phyloP scores from a whole-genome alignment of 2,888 invertebrate genomes.

The Hydrotaea cyrtoneurina region DNA sequence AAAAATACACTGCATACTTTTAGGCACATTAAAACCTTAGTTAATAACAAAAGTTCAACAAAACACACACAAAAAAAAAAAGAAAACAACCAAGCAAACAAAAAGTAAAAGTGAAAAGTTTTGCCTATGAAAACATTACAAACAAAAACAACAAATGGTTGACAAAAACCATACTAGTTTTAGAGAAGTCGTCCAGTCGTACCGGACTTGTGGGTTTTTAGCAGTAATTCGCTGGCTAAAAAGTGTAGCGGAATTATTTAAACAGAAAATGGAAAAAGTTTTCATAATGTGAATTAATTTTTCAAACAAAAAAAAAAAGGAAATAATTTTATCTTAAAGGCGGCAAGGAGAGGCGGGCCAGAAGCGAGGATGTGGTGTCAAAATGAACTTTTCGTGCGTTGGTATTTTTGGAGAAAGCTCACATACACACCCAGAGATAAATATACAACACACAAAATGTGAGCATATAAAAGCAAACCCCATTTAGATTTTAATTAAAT shows the following conservation, averaged over 20 bases:
- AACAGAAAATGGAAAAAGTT: slow-evolving; percentile 7
- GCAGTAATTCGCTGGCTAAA: background rate
- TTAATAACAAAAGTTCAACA: slow-evolving; percentile 3
- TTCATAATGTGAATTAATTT: background rate
- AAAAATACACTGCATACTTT: background rate
- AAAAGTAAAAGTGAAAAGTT: background rate
- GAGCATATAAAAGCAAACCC: background rate
- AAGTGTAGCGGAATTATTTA: slow-evolving; percentile 6
- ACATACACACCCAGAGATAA: too few relatives aligned
- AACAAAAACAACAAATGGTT: background rate
- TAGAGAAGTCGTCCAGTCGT: background rate
- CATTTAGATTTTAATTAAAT: slow-evolving; percentile 63
- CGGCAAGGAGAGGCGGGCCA: background rate
- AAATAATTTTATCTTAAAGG: background rate
- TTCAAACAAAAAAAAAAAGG: background rate
- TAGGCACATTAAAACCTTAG: background rate
- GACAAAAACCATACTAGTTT: background rate
- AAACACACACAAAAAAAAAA: background rate
- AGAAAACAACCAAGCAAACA: too few relatives aligned
- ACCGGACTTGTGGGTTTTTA: too few relatives aligned
- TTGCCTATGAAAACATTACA: background rate
- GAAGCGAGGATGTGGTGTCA: background rate
- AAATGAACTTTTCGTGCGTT: background rate
- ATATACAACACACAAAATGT: background rate
- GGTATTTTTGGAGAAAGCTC: background rate